Evolutionary conservation across 92 coral and sea anemone genomes (phyloP).

Genomic region (Porites evermanni): DNA sequence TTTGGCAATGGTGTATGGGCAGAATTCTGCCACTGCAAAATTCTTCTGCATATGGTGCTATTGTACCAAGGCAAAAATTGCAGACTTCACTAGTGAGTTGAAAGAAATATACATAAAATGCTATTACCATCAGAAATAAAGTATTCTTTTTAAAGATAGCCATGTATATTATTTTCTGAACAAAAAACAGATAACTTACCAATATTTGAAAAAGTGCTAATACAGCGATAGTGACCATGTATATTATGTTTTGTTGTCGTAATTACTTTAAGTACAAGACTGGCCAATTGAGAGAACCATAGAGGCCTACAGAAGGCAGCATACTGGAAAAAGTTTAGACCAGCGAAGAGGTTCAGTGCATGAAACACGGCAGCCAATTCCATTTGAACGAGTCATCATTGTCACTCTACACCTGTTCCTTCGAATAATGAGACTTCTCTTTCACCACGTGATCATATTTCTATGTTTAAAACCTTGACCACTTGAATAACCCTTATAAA

Average conservation of each 20-base stretch:
- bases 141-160: no score
- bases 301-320: not conserved
- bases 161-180: not conserved
- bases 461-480: no score
- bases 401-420: slow-evolving; percentile 24
- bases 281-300: slow-evolving; percentile 19
- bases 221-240: no score
- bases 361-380: not conserved
- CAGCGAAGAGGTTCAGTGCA: not conserved
- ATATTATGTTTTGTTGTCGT: no score
- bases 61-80: not conserved
- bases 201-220: no score
- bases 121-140: no score
- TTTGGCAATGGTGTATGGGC: slow-evolving; percentile 1
- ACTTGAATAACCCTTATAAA: no score
- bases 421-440: slow-evolving; percentile 25
- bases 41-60: slow-evolving; percentile 32
- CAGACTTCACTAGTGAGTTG: not conserved
- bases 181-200: not conserved
- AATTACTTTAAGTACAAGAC: slow-evolving; percentile 1
- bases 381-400: not conserved
- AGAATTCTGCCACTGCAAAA: not conserved
- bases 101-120: no score
- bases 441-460: slow-evolving; percentile 2
- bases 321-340: not conserved